These are phyloP conservation scores for Drosophila littoralis DNA, from an alignment of 1,140 invertebrate species.

Conservation along the genomic window DNA sequence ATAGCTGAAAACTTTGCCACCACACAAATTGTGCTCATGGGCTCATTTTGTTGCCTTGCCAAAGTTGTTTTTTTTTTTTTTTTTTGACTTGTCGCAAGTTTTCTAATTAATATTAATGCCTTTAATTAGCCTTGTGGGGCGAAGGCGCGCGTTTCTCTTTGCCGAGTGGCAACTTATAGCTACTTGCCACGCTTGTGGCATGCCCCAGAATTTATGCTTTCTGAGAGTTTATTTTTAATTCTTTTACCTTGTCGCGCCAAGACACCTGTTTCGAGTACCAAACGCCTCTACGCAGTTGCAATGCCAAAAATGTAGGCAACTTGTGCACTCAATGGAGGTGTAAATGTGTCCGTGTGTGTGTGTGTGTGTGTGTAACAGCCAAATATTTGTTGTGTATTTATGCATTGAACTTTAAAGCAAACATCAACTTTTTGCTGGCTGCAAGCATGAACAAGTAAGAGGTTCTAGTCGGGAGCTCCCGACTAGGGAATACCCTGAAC, in stretches of 20 bases:
- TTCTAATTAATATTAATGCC: conserved; percentile 77
- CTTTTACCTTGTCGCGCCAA: neutral
- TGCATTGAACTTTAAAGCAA: neutral
- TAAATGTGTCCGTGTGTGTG: neutral
- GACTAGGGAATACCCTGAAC: too few relatives aligned
- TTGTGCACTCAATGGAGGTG: conserved; percentile 15
- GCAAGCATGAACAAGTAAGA: too few relatives aligned
- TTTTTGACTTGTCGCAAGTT: conserved; percentile 53
- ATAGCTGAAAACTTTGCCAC: conserved; percentile 11
- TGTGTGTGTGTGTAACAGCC: neutral
- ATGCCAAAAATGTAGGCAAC: conserved; percentile 21
- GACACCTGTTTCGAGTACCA: conserved; percentile 15
- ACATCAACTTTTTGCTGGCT: neutral
- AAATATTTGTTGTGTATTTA: conserved; percentile 4
- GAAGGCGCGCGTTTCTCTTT: neutral
- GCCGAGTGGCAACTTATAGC: neutral
- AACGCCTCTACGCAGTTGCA: conserved; percentile 32
- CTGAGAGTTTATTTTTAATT: neutral
- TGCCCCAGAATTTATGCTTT: neutral
- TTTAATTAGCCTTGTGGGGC: conserved; percentile 63
- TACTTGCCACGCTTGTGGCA: conserved; percentile 5
- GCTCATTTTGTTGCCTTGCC: conserved; percentile 46
- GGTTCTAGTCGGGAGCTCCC: too few relatives aligned
- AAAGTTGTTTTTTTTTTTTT: conserved; percentile 15
- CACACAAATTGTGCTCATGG: conserved; percentile 37